Conservation (phyloP, 2,888 invertebrate species). For the Dichetophora obliterata region DNA sequence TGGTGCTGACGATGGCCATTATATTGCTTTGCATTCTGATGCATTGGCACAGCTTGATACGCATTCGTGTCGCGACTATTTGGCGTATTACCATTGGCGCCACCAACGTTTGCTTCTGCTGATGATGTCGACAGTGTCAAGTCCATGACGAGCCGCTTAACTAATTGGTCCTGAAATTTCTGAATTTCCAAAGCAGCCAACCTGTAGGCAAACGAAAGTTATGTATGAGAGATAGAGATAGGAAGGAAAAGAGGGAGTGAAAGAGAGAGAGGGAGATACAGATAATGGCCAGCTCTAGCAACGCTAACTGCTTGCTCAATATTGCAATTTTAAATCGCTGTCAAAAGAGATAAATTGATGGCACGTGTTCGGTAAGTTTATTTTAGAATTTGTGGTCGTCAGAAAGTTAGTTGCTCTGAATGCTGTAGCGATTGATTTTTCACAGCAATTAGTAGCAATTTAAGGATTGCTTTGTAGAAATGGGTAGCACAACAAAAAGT, state of each 20-base stretch:
- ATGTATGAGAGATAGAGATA: not conserved
- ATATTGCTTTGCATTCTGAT: conserved; percentile 45
- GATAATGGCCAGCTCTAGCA: too few species aligned
- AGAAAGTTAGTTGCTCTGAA: not conserved
- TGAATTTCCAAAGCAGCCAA: conserved; percentile 61
- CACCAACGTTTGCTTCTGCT: not conserved
- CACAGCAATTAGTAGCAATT: not conserved
- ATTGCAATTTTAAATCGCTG: too few species aligned
- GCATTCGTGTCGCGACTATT: conserved; percentile 52
- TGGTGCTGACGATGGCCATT: conserved; percentile 70
- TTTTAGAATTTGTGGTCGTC: too few species aligned
- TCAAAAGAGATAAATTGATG: too few species aligned
- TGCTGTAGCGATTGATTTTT: not conserved
- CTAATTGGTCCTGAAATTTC: conserved; percentile 83
- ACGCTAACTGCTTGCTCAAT: too few species aligned
- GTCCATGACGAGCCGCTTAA: conserved; percentile 81
- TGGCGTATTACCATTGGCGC: not conserved
- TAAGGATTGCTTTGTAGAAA: too few species aligned
- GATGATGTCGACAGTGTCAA: conserved; percentile 69
- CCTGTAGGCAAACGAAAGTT: conserved; percentile 45
- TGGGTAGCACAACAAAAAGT: too few species aligned
- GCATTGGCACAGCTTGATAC: conserved; percentile 52
- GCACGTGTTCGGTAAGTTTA: too few species aligned
- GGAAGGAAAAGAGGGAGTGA: not conserved
- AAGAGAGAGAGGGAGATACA: not conserved